Evolutionary conservation across 2,888 invertebrate species (phyloP).

Genomic region (Nasonia oneida): DNA sequence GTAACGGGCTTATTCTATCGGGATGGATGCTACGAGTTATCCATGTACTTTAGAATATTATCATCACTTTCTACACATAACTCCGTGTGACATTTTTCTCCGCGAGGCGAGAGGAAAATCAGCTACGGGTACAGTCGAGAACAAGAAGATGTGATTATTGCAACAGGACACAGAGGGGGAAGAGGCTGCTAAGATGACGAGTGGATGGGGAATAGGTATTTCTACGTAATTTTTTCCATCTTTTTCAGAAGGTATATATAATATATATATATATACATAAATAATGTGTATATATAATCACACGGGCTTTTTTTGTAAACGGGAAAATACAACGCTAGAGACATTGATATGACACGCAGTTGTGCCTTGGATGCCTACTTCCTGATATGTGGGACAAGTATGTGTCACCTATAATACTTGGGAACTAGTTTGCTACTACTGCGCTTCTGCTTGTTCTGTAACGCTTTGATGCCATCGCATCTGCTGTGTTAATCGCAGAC

Average conservation of each 20-base stretch:
- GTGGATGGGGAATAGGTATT: constrained; percentile 25
- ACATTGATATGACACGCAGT: constrained; percentile 77
- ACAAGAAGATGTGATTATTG: constrained; percentile 17
- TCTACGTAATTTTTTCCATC: constrained; percentile 54
- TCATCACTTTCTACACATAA: constrained; percentile 9
- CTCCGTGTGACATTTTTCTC: constrained; percentile 19
- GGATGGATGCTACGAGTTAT: not conserved
- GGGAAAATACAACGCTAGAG: constrained; percentile 67
- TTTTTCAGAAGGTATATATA: constrained; percentile 29
- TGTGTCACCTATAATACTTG: constrained; percentile 76
- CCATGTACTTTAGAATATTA: constrained; percentile 9
- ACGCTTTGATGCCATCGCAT: constrained; percentile 49
- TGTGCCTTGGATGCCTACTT: constrained; percentile 74
- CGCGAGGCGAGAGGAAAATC: not conserved
- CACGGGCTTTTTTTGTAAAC: constrained; percentile 60
- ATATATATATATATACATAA: constrained; percentile 39
- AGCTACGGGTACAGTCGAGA: not conserved
- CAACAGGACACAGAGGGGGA: not conserved
- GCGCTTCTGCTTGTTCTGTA: constrained; percentile 68
- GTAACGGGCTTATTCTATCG: not conserved
- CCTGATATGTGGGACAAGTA: constrained; percentile 77
- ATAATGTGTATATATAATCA: constrained; percentile 60
- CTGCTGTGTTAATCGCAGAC: constrained; percentile 21
- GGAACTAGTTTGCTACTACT: constrained; percentile 74
- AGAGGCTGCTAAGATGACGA: constrained; percentile 26